Evolutionary conservation across 2,113 vertebrate species (phyloP).

Genomic region (Polypterus senegalus): DNA sequence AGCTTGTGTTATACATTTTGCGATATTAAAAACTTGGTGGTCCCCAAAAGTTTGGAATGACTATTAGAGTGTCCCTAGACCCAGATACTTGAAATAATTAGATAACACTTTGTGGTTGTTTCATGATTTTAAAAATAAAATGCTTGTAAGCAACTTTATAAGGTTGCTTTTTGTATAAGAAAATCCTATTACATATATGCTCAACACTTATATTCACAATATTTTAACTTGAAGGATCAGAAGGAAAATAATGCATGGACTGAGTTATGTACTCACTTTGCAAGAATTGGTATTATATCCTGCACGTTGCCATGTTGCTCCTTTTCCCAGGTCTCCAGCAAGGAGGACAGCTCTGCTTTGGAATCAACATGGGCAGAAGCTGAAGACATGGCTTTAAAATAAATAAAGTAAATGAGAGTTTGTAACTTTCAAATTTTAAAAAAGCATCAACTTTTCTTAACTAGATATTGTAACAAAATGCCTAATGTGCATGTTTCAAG

Average conservation of each 20-base stretch:
- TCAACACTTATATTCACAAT: no score
- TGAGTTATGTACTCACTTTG: conserved; percentile 56
- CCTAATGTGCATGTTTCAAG: no score
- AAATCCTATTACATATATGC: not conserved
- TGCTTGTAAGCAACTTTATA: not conserved
- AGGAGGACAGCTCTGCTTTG: conserved; percentile 87
- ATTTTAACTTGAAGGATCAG: not conserved
- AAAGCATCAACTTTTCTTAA: no score
- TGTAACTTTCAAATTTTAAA: no score
- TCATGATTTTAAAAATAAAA: no score
- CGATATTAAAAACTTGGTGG: no score
- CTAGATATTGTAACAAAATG: no score
- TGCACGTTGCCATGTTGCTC: conserved; percentile 83
- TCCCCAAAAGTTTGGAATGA: not conserved
- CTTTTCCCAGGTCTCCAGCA: conserved; percentile 93
- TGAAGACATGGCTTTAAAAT: conserved; percentile 51
- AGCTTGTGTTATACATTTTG: no score
- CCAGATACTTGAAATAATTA: not conserved
- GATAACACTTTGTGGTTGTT: not conserved
- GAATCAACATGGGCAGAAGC: conserved; percentile 75
- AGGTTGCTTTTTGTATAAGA: not conserved
- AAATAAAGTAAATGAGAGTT: no score
- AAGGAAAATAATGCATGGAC: not conserved
- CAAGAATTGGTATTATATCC: conserved; percentile 82
- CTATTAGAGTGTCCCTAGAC: not conserved